Conservation (phyloP, 2,113 vertebrate genomes). For the Vulpes vulpes region DNA sequence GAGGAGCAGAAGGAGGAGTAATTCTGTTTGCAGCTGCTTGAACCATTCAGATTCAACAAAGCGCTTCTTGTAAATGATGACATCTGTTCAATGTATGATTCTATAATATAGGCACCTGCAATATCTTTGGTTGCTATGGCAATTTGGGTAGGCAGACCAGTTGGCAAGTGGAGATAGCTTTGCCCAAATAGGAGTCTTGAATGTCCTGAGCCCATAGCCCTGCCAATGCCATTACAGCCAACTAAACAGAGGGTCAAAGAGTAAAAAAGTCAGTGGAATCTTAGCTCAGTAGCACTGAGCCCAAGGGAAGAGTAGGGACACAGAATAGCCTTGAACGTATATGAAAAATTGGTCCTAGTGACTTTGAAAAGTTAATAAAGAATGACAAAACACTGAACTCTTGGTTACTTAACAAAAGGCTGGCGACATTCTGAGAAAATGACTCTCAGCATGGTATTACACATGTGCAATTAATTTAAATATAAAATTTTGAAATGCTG, state of each 20-base stretch:
- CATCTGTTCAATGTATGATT: not conserved
- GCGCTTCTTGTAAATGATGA: not conserved
- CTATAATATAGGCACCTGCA: not conserved
- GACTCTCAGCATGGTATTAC: slow-evolving; percentile 40
- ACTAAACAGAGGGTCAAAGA: not conserved
- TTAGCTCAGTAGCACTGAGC: not conserved
- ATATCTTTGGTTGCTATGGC: slow-evolving; percentile 44
- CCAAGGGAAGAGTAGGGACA: not conserved
- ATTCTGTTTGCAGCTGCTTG: not conserved
- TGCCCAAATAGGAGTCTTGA: not conserved
- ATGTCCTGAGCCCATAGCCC: not conserved
- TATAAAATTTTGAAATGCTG: slow-evolving; percentile 68
- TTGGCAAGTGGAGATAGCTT: not conserved
- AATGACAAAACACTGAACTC: slow-evolving; percentile 25
- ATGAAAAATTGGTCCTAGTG: not conserved
- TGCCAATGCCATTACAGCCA: not conserved
- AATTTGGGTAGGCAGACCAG: not conserved
- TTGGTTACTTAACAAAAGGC: slow-evolving; percentile 42
- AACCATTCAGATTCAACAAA: slow-evolving; percentile 41
- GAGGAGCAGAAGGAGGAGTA: not conserved
- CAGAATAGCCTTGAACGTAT: not conserved
- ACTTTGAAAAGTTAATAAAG: slow-evolving; percentile 32
- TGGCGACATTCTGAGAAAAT: not conserved
- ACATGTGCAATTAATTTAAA: slow-evolving; percentile 68
- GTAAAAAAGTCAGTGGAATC: not conserved